Conservation (phyloP, 2,888 invertebrate species). For the Chloromyia formosa region DNA sequence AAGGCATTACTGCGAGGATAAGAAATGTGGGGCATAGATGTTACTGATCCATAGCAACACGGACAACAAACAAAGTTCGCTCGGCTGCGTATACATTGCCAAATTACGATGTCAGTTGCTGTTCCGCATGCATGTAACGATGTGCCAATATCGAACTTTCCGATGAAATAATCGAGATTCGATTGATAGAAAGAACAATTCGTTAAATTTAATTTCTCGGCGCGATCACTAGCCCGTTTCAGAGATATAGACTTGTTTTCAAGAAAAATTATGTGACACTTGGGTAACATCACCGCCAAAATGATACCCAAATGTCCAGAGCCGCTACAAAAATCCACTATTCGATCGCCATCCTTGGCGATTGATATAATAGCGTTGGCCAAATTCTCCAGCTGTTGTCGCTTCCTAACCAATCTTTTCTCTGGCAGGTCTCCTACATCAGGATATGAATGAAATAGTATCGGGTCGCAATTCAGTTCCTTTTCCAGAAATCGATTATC, state of each 20-base stretch:
- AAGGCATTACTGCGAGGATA: slow-evolving; percentile 84
- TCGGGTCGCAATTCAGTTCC: slow-evolving; percentile 20
- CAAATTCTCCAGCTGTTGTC: slow-evolving; percentile 87
- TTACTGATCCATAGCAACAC: slow-evolving; percentile 92
- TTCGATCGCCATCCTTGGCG: slow-evolving; percentile 72
- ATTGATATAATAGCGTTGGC: slow-evolving; percentile 78
- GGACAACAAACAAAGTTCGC: slow-evolving; percentile 92
- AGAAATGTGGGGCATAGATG: slow-evolving; percentile 78
- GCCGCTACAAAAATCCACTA: slow-evolving; percentile 95
- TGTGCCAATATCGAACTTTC: slow-evolving; percentile 84
- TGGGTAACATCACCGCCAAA: slow-evolving; percentile 80
- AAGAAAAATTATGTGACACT: slow-evolving; percentile 80
- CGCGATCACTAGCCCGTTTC: slow-evolving; percentile 75
- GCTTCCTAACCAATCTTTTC: slow-evolving; percentile 78
- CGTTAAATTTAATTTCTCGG: slow-evolving; percentile 71
- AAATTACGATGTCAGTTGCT: slow-evolving; percentile 90
- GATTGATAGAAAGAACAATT: slow-evolving; percentile 87
- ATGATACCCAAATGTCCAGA: slow-evolving; percentile 92
- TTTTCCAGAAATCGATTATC: slow-evolving; percentile 48
- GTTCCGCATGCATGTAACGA: slow-evolving; percentile 94
- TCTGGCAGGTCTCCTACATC: slow-evolving; percentile 81
- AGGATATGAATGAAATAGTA: slow-evolving; percentile 77
- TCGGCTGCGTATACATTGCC: slow-evolving; percentile 77
- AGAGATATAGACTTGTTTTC: slow-evolving; percentile 93
- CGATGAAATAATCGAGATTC: slow-evolving; percentile 88